Evolutionary conservation across 2,113 vertebrate genomes (phyloP), one percentile per base, ranked within the genome.

Genomic region (Lepus americanus): DNA sequence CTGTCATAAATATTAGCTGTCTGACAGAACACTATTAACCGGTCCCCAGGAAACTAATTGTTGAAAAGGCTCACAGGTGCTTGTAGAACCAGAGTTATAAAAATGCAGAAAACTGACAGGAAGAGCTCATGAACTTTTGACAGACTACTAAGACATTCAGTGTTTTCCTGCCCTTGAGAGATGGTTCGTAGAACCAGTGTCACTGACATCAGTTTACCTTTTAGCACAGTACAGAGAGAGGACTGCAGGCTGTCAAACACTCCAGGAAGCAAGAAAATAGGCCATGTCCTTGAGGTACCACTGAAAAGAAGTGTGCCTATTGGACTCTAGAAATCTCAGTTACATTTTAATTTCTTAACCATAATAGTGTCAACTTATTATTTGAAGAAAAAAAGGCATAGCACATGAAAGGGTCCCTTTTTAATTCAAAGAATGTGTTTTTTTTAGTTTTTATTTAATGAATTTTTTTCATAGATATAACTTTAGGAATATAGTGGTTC

Each of bases 141-240:
- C 70, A 96, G 59, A 51, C 80, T 91, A 13, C 77, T 8, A 94
- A 85, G 93, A 94, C 94, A 89, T 77, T 86, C 74, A 96, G 77
- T 67, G 49, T 29, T 95, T n/a, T 72, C 7, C 27, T 95, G 55
- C 66, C 97, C 92, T 39, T 74, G 87, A 94, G 96, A 96, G 96
- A 95, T 92, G 83, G 92, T 90, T 92, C 95, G 49, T 77, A 92
- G 25, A 25, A 59, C 33, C 22, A 39, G 44, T 89, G 87, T 92
- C 79, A 77, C 92, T 97, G 95, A 97, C 72, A 93, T 55, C 77
- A 92, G 87, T 96, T 98, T 91, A 96, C 63, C 25, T 95, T 92
- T 92, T 78, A 90, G 72, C 87, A 64, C 17, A 77, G 36, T 8
- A 80, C 44, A 89, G 69, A 79, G 17, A 25, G 93, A 92, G 39